Base-by-base conservation (phyloP, 30 jellyfish, hydroid and myxozoan genomes). In the Rhopilema esculentum region DNA sequence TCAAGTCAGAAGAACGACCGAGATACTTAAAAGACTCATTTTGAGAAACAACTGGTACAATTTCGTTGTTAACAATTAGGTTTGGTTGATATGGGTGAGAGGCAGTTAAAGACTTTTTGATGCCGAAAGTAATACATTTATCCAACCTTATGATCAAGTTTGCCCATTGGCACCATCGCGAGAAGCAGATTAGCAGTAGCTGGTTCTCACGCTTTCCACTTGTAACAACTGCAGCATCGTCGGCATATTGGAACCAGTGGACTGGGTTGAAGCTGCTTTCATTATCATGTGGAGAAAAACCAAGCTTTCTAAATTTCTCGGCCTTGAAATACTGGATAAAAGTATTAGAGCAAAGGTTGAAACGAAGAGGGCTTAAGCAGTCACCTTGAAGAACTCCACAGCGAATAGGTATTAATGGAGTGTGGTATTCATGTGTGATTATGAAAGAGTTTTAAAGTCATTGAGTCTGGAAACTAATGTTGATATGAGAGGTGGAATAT, bases 101-200 rank as follows among this genome's bases (percentile, higher is more conserved):
- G 16, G 27, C 28, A 17, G 86, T 19, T 50, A 16, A 0, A 6
- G 53, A 9, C 27, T 75, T 75, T 50, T 49, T 75, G 21, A 75
- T 49, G 6, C 86, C 86, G 50, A 49, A 75, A 1, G 76, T 27
- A n/a, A 75, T 27, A 49, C 86, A 75, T 49, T 75, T 75, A 49
- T 40, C 86, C 16, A 75, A 71, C 25, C 86, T 40, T 12, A 77
- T 77, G 0, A 4, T 50, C 77, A 77, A 49, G 51, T 53, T 67
- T 27, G 77, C 88, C 77, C 88, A 77, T 18, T 77, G 88, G 62
- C 77, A 77, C 88, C 77, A 52, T 20, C 32, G 63, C 20, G 86
- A 33, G 53, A 75, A 75, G 23, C 88, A 57, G 63, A 49, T 77
- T 77, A 77, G 73, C 9, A 77, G 88, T 8, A 52, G 22, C 6